Evolutionary conservation across 2,888 invertebrate genomes (phyloP).

Genomic region (Protodeltote pygarga): DNA sequence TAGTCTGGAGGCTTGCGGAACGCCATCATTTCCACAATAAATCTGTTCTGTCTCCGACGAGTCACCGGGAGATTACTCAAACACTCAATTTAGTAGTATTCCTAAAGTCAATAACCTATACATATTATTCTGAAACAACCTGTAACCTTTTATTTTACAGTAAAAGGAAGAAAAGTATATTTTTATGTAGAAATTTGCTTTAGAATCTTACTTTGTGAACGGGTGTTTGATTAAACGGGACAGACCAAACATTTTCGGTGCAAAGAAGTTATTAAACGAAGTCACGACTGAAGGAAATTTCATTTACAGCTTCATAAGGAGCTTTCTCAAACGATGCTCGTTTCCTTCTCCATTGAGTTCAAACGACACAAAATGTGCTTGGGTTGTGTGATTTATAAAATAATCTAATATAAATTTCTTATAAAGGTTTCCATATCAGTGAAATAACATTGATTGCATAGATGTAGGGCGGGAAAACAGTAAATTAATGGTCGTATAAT

Average conservation of each 20-base stretch:
- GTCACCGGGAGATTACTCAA: constrained; percentile 37
- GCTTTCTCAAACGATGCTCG: constrained; percentile 4
- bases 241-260: constrained; percentile 17
- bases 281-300: constrained; percentile 22
- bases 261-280: constrained; percentile 17
- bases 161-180: constrained; percentile 2
- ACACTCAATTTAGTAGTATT: constrained; percentile 16
- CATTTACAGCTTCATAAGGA: constrained; percentile 24
- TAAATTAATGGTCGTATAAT: constrained; percentile 64
- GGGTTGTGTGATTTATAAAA: constrained; percentile 21
- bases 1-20: constrained; percentile 67
- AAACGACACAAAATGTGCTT: constrained; percentile 10
- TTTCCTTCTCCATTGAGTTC: constrained; percentile 1
- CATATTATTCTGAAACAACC: background rate
- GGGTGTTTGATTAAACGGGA: constrained; percentile 25
- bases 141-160: background rate
- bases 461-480: constrained; percentile 71
- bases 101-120: background rate
- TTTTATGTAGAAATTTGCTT: background rate
- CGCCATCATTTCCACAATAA: constrained; percentile 55
- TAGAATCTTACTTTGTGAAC: constrained; percentile 15
- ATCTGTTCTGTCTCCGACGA: constrained; percentile 49
- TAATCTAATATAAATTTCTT: constrained; percentile 18
- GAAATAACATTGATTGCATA: constrained; percentile 58
- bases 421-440: constrained; percentile 37